Conservation (phyloP, 2,797 vertebrate species). For the Vireo griseus region DNA sequence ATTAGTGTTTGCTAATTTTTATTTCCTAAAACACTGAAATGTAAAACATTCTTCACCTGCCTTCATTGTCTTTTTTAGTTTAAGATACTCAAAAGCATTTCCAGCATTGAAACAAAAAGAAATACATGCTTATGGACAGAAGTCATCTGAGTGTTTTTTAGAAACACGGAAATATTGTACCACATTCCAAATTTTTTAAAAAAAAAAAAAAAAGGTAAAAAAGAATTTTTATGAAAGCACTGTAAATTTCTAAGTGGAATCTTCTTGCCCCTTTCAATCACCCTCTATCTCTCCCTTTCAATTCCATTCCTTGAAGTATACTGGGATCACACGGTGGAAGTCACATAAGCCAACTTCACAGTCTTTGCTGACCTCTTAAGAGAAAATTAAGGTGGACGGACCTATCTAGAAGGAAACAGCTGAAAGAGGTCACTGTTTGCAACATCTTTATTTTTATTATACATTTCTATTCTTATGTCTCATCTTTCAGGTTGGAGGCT, state of each 20-base stretch:
- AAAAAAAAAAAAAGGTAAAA: rapidly evolving
- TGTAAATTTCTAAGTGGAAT: not conserved
- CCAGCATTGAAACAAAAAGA: not conserved
- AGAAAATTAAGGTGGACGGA: not conserved
- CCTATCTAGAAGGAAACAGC: not conserved
- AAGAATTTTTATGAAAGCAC: not conserved
- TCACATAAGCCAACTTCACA: not conserved
- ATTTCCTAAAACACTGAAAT: slow-evolving; percentile 3
- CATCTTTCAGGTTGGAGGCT: not conserved
- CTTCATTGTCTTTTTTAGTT: not conserved
- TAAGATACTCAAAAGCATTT: not conserved
- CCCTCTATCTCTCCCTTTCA: not conserved
- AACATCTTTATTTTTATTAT: not conserved
- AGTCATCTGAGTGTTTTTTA: not conserved
- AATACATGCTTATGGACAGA: not conserved
- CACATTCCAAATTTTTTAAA: not conserved
- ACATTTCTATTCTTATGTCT: not conserved
- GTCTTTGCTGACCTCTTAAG: not conserved
- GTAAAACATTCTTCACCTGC: not conserved
- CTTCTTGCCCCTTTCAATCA: not conserved
- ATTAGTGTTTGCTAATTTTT: slow-evolving; percentile 18
- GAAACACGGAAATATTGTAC: not conserved
- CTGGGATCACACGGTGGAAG: not conserved
- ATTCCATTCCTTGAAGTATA: not conserved
- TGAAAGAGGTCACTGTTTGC: not conserved